These are phyloP conservation scores for Myzus persicae DNA, from an alignment of 1,140 invertebrate genomes.

Conservation along the genomic window DNA sequence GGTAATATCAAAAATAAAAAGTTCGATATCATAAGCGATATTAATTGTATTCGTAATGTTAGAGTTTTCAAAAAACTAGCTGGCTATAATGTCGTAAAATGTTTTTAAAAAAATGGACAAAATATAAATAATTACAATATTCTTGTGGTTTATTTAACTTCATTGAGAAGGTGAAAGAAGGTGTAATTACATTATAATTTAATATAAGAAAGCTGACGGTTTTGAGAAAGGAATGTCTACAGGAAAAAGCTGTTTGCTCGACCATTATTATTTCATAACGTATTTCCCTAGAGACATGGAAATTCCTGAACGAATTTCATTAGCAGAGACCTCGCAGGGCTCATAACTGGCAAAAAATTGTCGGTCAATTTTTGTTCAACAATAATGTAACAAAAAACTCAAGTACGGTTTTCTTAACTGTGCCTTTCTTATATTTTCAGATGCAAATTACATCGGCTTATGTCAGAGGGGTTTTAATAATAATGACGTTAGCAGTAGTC, in stretches of 20 bases:
- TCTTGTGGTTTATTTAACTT: neutral
- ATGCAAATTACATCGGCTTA: neutral
- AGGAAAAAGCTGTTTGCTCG: conserved; percentile 11
- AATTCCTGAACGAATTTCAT: conserved; percentile 40
- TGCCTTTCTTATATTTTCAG: neutral
- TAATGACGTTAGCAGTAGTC: neutral
- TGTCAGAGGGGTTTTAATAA: neutral
- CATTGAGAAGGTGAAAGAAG: neutral
- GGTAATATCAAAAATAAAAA: neutral
- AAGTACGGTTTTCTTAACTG: neutral
- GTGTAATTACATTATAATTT: conserved; percentile 30
- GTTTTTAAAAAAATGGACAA: neutral
- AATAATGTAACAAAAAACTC: neutral
- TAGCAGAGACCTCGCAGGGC: neutral
- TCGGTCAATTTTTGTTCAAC: neutral
- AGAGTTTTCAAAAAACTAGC: neutral
- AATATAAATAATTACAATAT: neutral
- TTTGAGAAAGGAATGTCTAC: neutral
- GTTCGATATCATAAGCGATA: neutral
- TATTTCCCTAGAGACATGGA: neutral
- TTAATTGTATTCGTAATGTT: neutral
- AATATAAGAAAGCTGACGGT: conserved; percentile 8
- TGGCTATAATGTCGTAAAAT: neutral
- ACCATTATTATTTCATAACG: conserved; percentile 42
- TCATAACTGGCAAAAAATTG: neutral